Base-by-base conservation (phyloP, 2,888 invertebrate genomes). In the Ophion obscuratus region DNA sequence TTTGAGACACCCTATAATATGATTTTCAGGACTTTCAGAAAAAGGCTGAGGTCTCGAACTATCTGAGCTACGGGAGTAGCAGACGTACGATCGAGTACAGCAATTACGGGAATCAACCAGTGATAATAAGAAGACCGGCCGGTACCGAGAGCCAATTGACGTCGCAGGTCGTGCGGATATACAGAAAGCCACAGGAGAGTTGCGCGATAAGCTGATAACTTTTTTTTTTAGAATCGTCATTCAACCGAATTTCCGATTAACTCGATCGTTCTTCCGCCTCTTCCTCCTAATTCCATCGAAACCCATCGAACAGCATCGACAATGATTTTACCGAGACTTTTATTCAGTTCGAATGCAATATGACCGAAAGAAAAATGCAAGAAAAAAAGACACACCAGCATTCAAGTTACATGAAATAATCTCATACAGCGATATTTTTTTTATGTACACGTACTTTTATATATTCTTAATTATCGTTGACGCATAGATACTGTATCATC, bases 71-170 rank as follows among this genome's bases (percentile, higher is more conserved):
- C 82, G 94, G 94, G 9, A 88, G 84, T 40, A 93, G 93, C 86
- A 92, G 94, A 57, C 90, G 93, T 82, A 93, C 92, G 11, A 91
- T 90, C 82, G 92, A 92, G 75, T 94, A 94, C 86, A 93, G 92
- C 81, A 94, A 88, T 88, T 92, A 92, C 85, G 94, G 94, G 59
- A 94, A 94, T 84, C 91, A 93, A 36, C 91, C 93, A 10, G 92
- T 94, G 11, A 90, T 93, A 47, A 87, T 93, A 71, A 89, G 90
- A 24, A 90, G 89, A 88, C 85, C 90, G 9, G 87, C 75, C 3
- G 68, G 44, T 68, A 70, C 44, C n/a, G 83, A 75, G 11, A 78
- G 68, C 47, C 75, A 86, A 61, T 17, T 89, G 62, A 79, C 89
- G 0, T 90, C 89, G 27, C 89, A 88, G 31, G 81, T 91, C 40